Conservation (phyloP, 2,797 vertebrate genomes). For the Pseudomugil gertrudae region DNA sequence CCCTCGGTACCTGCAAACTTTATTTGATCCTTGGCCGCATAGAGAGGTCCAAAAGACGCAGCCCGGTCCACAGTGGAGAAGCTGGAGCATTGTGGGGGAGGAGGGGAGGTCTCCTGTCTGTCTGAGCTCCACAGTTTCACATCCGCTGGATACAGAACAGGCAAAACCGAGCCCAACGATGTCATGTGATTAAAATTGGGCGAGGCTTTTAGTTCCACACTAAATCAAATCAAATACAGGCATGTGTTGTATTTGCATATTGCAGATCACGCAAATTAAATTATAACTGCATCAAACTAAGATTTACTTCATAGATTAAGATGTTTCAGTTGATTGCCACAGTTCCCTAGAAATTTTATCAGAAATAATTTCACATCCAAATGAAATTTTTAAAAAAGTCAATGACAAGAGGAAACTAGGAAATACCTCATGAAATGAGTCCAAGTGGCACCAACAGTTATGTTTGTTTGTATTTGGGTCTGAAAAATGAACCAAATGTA, state of each 20-base stretch:
- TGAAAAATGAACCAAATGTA: too few species aligned
- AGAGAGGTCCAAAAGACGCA: constrained; percentile 21
- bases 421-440: background rate
- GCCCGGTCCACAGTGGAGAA: constrained; percentile 23
- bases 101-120: background rate
- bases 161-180: constrained; percentile 11
- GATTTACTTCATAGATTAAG: background rate
- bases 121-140: constrained; percentile 23
- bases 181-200: constrained; percentile 65
- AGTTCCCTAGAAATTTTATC: background rate
- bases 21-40: constrained; percentile 26
- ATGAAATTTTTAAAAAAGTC: background rate
- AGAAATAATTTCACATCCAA: background rate
- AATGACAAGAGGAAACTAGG: background rate
- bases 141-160: constrained; percentile 41
- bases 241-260: background rate
- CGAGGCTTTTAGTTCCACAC: background rate
- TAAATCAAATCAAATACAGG: background rate
- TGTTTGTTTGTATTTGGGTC: background rate
- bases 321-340: background rate
- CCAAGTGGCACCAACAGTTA: background rate
- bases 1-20: constrained; percentile 28
- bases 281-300: background rate
- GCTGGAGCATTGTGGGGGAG: constrained; percentile 48
- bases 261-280: background rate